Evolutionary conservation across 1,140 invertebrate genomes (phyloP).

Genomic region (Lordiphosa mommai): DNA sequence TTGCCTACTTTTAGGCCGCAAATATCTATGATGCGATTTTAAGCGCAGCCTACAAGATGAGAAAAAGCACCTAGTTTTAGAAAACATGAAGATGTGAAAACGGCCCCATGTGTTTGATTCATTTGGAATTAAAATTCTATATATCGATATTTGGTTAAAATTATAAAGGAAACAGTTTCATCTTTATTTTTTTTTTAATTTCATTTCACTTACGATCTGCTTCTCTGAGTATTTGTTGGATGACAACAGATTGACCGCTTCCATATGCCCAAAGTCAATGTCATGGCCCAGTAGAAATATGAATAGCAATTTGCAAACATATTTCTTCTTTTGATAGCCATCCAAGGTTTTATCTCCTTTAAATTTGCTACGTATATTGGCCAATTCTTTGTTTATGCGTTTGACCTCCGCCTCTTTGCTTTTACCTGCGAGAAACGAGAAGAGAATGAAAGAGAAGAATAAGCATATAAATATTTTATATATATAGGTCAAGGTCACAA

Average conservation of each 20-base stretch:
- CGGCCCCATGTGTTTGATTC: too few species aligned
- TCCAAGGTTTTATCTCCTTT: slow-evolving; percentile 99
- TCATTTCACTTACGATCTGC: slow-evolving; percentile 94
- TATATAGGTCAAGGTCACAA: slow-evolving; percentile 29
- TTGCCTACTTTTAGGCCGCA: too few species aligned
- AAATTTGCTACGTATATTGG: slow-evolving; percentile 99
- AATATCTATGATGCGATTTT: too few species aligned
- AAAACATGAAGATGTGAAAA: too few species aligned
- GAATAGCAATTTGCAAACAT: slow-evolving; percentile 99
- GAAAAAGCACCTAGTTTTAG: too few species aligned
- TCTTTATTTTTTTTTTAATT: too few species aligned
- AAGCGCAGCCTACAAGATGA: too few species aligned
- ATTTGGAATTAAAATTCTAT: too few species aligned
- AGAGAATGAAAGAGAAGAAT: background rate
- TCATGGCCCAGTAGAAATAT: slow-evolving; percentile 99
- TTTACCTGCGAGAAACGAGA: slow-evolving; percentile 86
- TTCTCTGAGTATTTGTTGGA: slow-evolving; percentile 99
- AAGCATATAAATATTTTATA: too few species aligned
- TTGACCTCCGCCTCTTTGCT: slow-evolving; percentile 99
- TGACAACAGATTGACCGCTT: slow-evolving; percentile 99
- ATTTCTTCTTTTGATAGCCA: slow-evolving; percentile 99
- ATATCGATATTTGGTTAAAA: too few species aligned
- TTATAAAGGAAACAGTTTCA: too few species aligned
- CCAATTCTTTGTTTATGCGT: slow-evolving; percentile 99
- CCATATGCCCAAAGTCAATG: slow-evolving; percentile 99